phyloP scores from a whole-genome alignment of 2,113 vertebrate genomes.

The Passer montanus region DNA sequence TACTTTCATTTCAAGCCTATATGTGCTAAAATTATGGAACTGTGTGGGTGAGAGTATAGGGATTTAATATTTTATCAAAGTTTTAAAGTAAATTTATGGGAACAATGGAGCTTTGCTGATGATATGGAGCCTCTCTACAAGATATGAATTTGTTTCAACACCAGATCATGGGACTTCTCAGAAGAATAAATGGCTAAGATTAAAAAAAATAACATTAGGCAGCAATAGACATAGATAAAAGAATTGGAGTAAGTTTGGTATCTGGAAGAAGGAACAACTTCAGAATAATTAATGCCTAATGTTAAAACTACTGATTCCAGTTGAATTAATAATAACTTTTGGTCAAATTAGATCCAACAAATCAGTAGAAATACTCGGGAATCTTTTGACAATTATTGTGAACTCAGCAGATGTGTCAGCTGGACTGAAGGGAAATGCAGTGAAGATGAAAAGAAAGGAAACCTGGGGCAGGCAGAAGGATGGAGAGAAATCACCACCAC shows the following conservation, averaged over 20 bases:
- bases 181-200: background rate
- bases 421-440: background rate
- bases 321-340: background rate
- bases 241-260: background rate
- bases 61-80: background rate
- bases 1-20: background rate
- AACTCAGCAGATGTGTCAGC: background rate
- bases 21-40: background rate
- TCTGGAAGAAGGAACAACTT: background rate
- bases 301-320: background rate
- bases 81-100: background rate
- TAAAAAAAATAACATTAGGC: background rate
- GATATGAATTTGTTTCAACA: background rate
- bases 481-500: background rate
- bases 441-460: background rate
- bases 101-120: background rate
- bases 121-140: background rate
- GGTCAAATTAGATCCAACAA: background rate
- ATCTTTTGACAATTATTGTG: background rate
- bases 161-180: background rate
- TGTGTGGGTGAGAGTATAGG: background rate
- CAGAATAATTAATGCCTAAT: background rate
- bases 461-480: background rate
- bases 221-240: background rate
- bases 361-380: background rate